These are phyloP conservation scores for Premnoplex brunnescens DNA, from an alignment of 2,797 vertebrate genomes.

Conservation along the genomic window DNA sequence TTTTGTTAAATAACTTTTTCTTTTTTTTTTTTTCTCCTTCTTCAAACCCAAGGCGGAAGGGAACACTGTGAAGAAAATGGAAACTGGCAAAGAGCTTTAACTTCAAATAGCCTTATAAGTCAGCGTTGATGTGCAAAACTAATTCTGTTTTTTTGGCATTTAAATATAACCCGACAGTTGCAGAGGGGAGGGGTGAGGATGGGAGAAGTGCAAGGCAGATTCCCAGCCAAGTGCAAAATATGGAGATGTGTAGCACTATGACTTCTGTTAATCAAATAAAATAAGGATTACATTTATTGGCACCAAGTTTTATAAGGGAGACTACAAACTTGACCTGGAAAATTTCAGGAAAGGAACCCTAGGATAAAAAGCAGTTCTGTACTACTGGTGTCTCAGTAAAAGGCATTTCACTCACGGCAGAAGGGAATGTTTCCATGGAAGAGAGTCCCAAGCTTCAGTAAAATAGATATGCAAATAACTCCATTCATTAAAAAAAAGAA, in stretches of 20 bases:
- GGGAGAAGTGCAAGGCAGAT: not conserved
- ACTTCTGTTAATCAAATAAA: not conserved
- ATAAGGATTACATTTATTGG: not conserved
- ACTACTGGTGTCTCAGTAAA: not conserved
- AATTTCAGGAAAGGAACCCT: not conserved
- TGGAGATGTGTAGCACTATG: fast-evolving
- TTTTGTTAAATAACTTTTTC: constrained; percentile 71
- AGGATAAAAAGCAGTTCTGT: not conserved
- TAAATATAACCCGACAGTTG: constrained; percentile 14
- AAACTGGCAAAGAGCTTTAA: constrained; percentile 67
- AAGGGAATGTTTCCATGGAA: not conserved
- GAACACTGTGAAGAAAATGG: constrained; percentile 70
- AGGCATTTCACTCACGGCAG: not conserved
- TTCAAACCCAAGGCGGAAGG: constrained; percentile 66
- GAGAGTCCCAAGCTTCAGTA: not conserved
- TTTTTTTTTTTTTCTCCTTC: not conserved
- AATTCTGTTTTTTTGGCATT: constrained; percentile 15
- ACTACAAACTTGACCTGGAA: not conserved
- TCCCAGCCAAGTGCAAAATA: not conserved
- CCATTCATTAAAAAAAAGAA: not conserved
- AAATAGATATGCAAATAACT: constrained; percentile 10
- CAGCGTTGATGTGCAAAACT: constrained; percentile 4
- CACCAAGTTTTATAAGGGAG: not conserved
- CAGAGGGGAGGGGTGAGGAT: not conserved
- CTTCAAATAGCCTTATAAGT: constrained; percentile 60